Evolutionary conservation across 2,888 invertebrate genomes (phyloP), one percentile per base, ranked within the genome.

Genomic region (Drosophila macrospina): DNA sequence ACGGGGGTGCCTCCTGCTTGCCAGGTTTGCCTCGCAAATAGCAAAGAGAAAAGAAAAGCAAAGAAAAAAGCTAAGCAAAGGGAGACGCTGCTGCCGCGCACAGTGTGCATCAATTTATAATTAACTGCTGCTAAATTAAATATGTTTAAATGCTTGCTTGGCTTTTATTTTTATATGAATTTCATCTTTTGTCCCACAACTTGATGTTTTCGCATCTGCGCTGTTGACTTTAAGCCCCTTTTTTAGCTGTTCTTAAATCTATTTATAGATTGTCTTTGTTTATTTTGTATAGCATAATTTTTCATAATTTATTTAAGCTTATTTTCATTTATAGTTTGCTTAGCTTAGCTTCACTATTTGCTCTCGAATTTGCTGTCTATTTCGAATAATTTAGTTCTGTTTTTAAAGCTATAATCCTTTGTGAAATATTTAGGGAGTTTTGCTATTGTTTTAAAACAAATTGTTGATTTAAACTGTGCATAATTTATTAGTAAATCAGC

Each of bases 1-100:
- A 88, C 89, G 85, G 85, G 85, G 85, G 87, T 86, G 85, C 85
- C 69, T 55, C 39, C 74, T 54, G 77, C 67, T 64, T 66, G 59
- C n/a, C 52, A 41, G 11, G 39, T 20, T 20, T 20, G 20, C 1
- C 20, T 20, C 20, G 15, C 24, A 16, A 3, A 20, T n/a, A n/a
- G n/a, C n/a, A n/a, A n/a, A n/a, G n/a, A n/a, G n/a, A n/a, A n/a
- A n/a, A n/a, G n/a, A n/a, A n/a, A n/a, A n/a, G n/a, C n/a, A n/a
- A n/a, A n/a, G n/a, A n/a, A n/a, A n/a, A n/a, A n/a, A n/a, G n/a
- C n/a, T n/a, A n/a, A n/a, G n/a, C n/a, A 41, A 30, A 48, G 57
- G 28, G 41, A 61, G 62, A 67, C 59, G 64, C 60, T 69, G 69
- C 61, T 47, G 76, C n/a, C n/a, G 61, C 44, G 83, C 83, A 88